phyloP scores from a whole-genome alignment of 2,888 invertebrate species.

The Formica aserva region DNA sequence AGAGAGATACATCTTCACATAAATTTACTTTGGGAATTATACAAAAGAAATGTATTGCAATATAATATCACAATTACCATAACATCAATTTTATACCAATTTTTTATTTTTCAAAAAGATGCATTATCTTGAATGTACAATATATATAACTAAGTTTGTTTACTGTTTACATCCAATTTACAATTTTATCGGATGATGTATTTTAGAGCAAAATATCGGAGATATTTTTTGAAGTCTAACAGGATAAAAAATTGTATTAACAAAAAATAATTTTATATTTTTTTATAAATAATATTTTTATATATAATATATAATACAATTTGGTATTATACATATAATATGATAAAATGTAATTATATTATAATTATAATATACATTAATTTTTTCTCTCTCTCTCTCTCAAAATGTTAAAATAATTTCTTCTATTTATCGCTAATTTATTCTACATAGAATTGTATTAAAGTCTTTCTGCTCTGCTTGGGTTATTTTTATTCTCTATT shows the following conservation, averaged over 20 bases:
- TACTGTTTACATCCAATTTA: neutral
- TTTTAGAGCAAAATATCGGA: neutral
- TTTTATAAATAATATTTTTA: neutral
- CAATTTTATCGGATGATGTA: neutral
- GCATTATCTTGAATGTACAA: neutral
- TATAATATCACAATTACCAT: neutral
- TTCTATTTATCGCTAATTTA: neutral
- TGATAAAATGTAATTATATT: neutral
- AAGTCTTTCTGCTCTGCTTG: neutral
- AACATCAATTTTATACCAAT: neutral
- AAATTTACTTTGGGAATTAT: constrained; percentile 5
- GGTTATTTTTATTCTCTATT: neutral
- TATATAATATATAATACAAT: neutral
- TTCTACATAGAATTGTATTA: neutral
- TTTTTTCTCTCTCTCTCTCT: neutral
- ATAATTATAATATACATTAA: neutral
- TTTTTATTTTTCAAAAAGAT: constrained; percentile 2
- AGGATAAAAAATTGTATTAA: neutral
- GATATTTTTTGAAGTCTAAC: neutral
- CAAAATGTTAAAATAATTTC: neutral
- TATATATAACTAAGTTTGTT: neutral
- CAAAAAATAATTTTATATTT: neutral
- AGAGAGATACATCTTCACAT: neutral
- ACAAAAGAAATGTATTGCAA: neutral
- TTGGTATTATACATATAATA: neutral